Conservation (phyloP, 2,797 vertebrate genomes). For the Amazona ochrocephala region DNA sequence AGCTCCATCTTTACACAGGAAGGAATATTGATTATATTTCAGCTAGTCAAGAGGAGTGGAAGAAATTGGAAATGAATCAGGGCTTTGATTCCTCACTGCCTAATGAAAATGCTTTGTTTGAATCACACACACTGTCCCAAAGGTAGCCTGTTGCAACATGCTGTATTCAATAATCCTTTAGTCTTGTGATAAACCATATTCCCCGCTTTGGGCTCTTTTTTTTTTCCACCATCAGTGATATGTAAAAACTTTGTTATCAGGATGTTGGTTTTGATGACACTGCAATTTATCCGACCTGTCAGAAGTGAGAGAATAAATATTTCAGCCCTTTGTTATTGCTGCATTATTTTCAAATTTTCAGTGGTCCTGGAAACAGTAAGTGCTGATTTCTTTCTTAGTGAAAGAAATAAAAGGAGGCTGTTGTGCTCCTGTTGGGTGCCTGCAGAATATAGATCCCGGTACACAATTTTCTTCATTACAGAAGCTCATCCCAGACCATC, state of each 20-base stretch:
- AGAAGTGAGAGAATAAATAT: neutral
- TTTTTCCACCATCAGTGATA: neutral
- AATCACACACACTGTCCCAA: rapidly evolving
- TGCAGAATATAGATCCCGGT: neutral
- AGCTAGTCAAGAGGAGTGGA: neutral
- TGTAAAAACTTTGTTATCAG: neutral
- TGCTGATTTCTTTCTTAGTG: neutral
- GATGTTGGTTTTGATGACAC: neutral
- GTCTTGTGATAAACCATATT: neutral
- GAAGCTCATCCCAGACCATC: rapidly evolving
- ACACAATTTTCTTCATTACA: neutral
- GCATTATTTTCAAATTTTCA: neutral
- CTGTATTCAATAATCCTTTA: rapidly evolving
- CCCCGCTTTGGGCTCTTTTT: neutral
- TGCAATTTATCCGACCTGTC: neutral
- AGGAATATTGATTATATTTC: neutral
- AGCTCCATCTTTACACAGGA: neutral
- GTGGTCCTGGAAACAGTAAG: neutral
- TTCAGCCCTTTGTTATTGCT: neutral
- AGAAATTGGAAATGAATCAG: neutral
- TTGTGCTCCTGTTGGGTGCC: neutral
- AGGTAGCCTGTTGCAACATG: neutral
- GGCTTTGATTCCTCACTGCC: neutral
- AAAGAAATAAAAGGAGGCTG: neutral
- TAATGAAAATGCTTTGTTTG: neutral